Evolutionary conservation across 2,888 invertebrate species (phyloP).

Genomic region (Keiferia lycopersicella): DNA sequence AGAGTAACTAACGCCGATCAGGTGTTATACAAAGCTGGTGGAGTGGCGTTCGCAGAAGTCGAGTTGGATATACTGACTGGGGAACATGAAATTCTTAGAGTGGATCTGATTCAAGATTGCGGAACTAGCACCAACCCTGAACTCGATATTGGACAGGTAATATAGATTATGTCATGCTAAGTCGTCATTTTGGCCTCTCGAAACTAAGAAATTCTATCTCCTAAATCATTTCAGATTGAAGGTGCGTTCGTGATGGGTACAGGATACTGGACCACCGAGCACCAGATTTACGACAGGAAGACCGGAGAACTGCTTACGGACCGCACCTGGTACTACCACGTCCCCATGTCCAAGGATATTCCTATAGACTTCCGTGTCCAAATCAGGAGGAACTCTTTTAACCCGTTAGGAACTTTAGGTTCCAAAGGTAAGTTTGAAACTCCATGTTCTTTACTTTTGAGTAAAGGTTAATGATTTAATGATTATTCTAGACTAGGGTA

Average conservation of each 20-base stretch:
- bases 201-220: too few species aligned
- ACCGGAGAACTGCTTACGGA: slow-evolving; percentile 83
- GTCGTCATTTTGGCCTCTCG: too few species aligned
- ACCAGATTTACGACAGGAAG: slow-evolving; percentile 77
- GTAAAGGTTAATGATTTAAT: too few species aligned
- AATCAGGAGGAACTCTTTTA: slow-evolving; percentile 79
- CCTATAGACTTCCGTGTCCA: slow-evolving; percentile 83
- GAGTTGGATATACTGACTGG: slow-evolving; percentile 89
- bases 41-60: slow-evolving; percentile 83
- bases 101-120: slow-evolving; percentile 85
- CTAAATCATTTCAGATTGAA: slow-evolving; percentile 73
- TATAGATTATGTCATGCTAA: too few species aligned
- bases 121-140: slow-evolving; percentile 85
- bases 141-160: slow-evolving; percentile 84
- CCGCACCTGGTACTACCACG: slow-evolving; percentile 86
- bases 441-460: background rate
- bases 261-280: slow-evolving; percentile 85
- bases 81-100: slow-evolving; percentile 82
- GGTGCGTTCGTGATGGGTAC: slow-evolving; percentile 84
- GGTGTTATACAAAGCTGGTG: slow-evolving; percentile 68
- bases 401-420: slow-evolving; percentile 78
- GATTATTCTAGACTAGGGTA: too few species aligned
- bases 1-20: slow-evolving; percentile 52
- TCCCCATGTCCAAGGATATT: slow-evolving; percentile 84
- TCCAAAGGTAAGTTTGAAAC: slow-evolving; percentile 64